Evolutionary conservation across 2,113 vertebrate genomes (phyloP), one percentile per base, ranked within the genome.

Genomic region (Nesospiza acunhae): DNA sequence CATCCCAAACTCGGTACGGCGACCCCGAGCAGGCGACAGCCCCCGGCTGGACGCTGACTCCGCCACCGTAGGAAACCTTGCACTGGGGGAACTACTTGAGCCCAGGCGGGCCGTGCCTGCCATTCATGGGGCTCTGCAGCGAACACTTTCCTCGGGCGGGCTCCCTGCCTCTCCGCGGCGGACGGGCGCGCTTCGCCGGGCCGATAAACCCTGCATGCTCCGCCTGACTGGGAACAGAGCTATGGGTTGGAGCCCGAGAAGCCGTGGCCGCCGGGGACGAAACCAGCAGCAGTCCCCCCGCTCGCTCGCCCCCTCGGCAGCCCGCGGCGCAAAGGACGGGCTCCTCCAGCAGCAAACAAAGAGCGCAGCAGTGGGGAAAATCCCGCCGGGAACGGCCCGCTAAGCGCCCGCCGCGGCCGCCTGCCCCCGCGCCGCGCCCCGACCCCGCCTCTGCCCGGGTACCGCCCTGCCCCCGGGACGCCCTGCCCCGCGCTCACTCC

Each of bases 41-140:
- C 58, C 26, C 59, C 44, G 27, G 64, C 53, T 10, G 6, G 18
- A 4, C 53, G 6, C 63, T 42, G 39, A 9, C 26, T 9, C 69
- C 27, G 47, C 70, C 15, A 10, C 75, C 3, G 46, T 75, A 7
- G 80, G 42, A 19, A 56, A 76, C 55, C 73, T 88, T 12, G 85
- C 77, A 5, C 85, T 1, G 35, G 8, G 35, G 30, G 10, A 89
- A 56, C 4, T 26, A 69, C 46, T 74, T 13, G 59, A 80, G 53
- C 31, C 77, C 20, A 6, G 49, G 28, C 22, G 35, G 41, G 72
- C n/a, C 19, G 42, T 17, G 19, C 73, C n/a, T 42, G 24, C 31
- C 75, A 22, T 15, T n/a, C 21, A 39, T 0, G 59, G 42, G 24
- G 33, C 60, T 67, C 63, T 24, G 55, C 41, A 13, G 14, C 0